Evolutionary conservation across 2,888 invertebrate genomes (phyloP), one percentile per base, ranked within the genome.

Genomic region (Rugalucina vietnamica): DNA sequence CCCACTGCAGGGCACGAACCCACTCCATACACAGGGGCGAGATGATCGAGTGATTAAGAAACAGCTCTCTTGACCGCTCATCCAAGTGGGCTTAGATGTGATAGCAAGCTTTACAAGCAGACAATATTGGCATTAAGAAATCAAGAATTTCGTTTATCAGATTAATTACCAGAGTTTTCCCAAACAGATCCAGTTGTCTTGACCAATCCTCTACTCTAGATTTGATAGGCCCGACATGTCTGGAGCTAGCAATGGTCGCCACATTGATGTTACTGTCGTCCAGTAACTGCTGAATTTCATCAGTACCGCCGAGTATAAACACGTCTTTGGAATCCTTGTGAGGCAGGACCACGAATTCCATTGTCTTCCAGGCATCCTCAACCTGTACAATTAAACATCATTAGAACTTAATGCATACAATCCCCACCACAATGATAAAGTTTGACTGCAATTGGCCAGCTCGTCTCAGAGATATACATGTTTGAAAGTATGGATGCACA

Each of bases 221-320:
- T 93, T 97, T 97, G 82, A 98, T 98, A 0, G 98, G 98, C 0
- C 97, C 98, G 21, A 98, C 97, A 95, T 97, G 97, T 72, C 97
- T 96, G 0, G 98, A 98, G 91, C 98, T 98, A 0, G 97, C 96
- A 72, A 98, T 98, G 0, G 98, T 98, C 90, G 97, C 97, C 54
- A 98, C 96, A 92, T 97, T 97, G 76, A 98, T 98, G 94, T 97
- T 97, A 91, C 97, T 97, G 93, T 98, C 98, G 93, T 98, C 98
- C 2, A 98, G 94, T 1, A 97, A 96, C 0, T 96, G 96, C 94
- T 98, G 98, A 37, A 98, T 95, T 90, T 98, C 98, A 91, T 98
- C 98, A 0, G 97, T 96, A 0, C 97, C 97, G 1, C 98, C 98
- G 76, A 98, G 95, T 43, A 98, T 97, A 92, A 96, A 98, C 0